Evolutionary conservation across 2,113 vertebrate genomes (phyloP).

Genomic region (Cercocebus atys): DNA sequence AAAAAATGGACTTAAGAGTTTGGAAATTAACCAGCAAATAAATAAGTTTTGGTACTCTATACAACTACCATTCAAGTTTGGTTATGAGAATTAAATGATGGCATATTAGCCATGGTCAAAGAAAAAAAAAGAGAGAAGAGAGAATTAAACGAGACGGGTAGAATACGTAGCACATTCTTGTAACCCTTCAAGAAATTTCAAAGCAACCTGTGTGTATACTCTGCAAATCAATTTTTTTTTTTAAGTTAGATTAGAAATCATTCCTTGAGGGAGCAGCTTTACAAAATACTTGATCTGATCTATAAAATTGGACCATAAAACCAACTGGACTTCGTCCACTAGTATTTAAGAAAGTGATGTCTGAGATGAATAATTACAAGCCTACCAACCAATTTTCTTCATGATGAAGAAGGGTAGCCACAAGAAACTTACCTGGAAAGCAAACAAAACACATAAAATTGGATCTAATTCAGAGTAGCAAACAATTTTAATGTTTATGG

Average conservation of each 20-base stretch:
- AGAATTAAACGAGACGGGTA: slow-evolving; percentile 12
- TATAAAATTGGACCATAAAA: slow-evolving; percentile 24
- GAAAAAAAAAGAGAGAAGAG: no score
- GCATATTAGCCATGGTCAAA: no score
- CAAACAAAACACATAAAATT: slow-evolving; percentile 23
- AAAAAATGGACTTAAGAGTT: slow-evolving; percentile 27
- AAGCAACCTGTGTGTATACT: not conserved
- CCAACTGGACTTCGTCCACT: not conserved
- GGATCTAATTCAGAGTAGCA: slow-evolving; percentile 25
- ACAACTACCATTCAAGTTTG: not conserved
- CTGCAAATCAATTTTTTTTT: not conserved
- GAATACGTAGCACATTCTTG: not conserved
- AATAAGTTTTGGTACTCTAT: not conserved
- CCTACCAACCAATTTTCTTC: not conserved
- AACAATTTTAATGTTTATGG: slow-evolving; percentile 38
- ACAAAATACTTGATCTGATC: not conserved
- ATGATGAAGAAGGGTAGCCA: not conserved
- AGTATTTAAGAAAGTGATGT: not conserved
- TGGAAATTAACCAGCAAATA: not conserved
- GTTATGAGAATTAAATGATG: slow-evolving; percentile 29
- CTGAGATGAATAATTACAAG: slow-evolving; percentile 19
- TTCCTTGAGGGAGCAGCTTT: slow-evolving; percentile 30
- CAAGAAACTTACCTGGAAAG: slow-evolving; percentile 17
- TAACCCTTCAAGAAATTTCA: slow-evolving; percentile 19
- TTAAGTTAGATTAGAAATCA: not conserved